Conservation (phyloP, 2,113 vertebrate genomes). For the Xerus inauris region DNA sequence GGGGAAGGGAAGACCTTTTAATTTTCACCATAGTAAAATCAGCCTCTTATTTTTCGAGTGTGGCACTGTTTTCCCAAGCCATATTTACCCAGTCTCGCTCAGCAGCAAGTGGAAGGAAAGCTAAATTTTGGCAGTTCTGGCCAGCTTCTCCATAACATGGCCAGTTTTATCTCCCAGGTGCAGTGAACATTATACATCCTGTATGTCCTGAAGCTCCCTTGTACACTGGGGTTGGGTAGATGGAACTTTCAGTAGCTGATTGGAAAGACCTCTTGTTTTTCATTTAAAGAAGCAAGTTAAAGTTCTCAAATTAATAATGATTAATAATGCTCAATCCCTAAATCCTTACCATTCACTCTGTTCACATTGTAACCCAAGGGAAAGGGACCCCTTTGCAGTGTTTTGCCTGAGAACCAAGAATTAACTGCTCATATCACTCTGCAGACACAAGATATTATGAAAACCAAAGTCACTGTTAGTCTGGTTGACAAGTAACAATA, state of each 20-base stretch:
- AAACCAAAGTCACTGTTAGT: not conserved
- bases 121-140: not conserved
- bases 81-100: not conserved
- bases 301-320: not conserved
- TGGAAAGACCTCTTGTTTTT: not conserved
- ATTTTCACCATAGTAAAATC: not conserved
- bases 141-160: not conserved
- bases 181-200: too few species aligned
- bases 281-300: not conserved
- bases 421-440: not conserved
- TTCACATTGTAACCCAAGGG: not conserved
- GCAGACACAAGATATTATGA: not conserved
- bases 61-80: not conserved
- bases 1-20: not conserved
- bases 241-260: not conserved
- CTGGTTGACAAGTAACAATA: not conserved
- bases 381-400: not conserved
- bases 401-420: not conserved
- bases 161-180: not conserved
- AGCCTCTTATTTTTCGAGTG: not conserved
- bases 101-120: not conserved
- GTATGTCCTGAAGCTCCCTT: slow-evolving; percentile 65
- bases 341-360: not conserved
- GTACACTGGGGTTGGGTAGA: slow-evolving; percentile 71
- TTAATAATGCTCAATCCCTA: not conserved